Conservation (phyloP, 2,888 invertebrate species). For the Trichogramma evanescens region DNA sequence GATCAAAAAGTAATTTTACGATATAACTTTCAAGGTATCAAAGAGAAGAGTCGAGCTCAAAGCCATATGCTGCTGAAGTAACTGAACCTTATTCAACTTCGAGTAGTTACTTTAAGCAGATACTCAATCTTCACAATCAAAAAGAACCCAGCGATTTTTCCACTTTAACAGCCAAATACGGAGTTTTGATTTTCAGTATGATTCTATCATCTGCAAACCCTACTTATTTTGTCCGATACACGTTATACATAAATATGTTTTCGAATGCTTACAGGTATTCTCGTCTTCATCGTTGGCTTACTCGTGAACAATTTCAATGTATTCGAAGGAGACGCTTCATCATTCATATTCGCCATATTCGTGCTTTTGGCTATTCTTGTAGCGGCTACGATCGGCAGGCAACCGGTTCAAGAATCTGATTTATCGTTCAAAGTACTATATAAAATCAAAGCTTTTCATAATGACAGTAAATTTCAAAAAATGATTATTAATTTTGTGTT, state of each 20-base stretch:
- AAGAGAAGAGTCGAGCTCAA: slow-evolving; percentile 27
- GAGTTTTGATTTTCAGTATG: slow-evolving; percentile 54
- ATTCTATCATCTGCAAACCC: slow-evolving; percentile 26
- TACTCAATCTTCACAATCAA: slow-evolving; percentile 66
- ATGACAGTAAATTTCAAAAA: background rate
- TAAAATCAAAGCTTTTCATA: background rate
- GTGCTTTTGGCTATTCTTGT: slow-evolving; percentile 49
- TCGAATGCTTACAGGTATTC: slow-evolving; percentile 48
- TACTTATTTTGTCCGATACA: background rate
- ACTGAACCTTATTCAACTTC: slow-evolving; percentile 31
- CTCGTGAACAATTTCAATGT: slow-evolving; percentile 44
- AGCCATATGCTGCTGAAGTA: slow-evolving; percentile 26
- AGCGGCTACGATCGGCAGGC: slow-evolving; percentile 59
- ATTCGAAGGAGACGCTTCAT: slow-evolving; percentile 34
- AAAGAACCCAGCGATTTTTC: slow-evolving; percentile 62
- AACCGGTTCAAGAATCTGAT: slow-evolving; percentile 58
- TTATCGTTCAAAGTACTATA: slow-evolving; percentile 63
- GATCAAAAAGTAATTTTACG: background rate
- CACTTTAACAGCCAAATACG: slow-evolving; percentile 59
- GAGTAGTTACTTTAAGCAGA: slow-evolving; percentile 47
- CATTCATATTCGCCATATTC: slow-evolving; percentile 29
- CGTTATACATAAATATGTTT: background rate
- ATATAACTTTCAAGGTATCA: slow-evolving; percentile 22
- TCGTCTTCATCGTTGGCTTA: slow-evolving; percentile 52
- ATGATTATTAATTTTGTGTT: background rate